Percentiles rank a stretch among this genome's conserved stretches.
These are phyloP conservation scores for Percina caprodes DNA, from an alignment of 2,113 vertebrate genomes.

Conservation along the genomic window DNA sequence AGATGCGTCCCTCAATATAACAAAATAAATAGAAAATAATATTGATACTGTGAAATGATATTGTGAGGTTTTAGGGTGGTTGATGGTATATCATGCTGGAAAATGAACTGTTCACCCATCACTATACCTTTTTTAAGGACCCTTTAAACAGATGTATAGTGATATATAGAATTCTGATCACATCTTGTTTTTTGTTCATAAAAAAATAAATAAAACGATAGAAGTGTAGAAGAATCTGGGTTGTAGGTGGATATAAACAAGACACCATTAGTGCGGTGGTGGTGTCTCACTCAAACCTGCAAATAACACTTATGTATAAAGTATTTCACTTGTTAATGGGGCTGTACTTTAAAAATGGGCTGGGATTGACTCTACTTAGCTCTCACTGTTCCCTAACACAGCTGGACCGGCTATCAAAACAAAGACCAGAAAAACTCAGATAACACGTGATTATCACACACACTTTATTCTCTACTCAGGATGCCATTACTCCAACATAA, in stretches of 20 bases:
- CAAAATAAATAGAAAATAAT: constrained; percentile 37
- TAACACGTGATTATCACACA: too few species aligned
- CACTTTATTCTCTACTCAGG: too few species aligned
- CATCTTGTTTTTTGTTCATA: background rate
- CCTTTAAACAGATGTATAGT: too few species aligned
- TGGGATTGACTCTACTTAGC: too few species aligned
- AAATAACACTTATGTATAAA: background rate
- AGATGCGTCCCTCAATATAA: constrained; percentile 23
- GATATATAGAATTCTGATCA: background rate
- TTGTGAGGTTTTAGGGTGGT: constrained; percentile 23
- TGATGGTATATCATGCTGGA: constrained; percentile 50
- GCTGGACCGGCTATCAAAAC: too few species aligned
- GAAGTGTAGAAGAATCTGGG: background rate
- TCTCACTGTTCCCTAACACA: too few species aligned
- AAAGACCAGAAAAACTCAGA: too few species aligned
- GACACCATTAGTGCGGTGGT: fast-evolving
- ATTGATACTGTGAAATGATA: constrained; percentile 48
- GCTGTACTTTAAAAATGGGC: too few species aligned
- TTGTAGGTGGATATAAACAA: background rate
- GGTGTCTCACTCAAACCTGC: background rate
- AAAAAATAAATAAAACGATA: background rate
- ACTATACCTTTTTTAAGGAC: constrained; percentile 24
- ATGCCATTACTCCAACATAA: too few species aligned
- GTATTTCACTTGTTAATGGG: background rate
- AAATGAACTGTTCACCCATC: constrained; percentile 54